A percentile compares a stretch with the other conserved stretches of the same genome.
Conservation (phyloP, 2,113 vertebrate species). For the Aramus guarauna region DNA sequence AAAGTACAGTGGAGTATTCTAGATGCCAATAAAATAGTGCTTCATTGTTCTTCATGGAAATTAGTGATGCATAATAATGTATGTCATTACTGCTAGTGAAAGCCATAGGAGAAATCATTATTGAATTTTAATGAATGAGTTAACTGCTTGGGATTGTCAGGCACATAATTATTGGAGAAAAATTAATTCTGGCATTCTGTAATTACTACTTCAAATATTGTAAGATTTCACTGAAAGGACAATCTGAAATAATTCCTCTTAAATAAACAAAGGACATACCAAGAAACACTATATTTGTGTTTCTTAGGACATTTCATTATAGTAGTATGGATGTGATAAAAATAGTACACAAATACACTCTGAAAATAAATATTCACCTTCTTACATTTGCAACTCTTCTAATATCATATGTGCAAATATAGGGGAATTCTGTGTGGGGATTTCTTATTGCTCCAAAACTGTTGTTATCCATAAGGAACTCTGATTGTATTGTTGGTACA, state of each 20-base stretch:
- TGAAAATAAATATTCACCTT: not conserved
- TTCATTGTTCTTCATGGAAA: slow-evolving; percentile 73
- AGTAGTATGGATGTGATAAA: not conserved
- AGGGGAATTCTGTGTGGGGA: not conserved
- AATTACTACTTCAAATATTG: slow-evolving; percentile 70
- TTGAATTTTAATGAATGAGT: slow-evolving; percentile 75
- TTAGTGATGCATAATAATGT: slow-evolving; percentile 66
- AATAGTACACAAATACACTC: not conserved
- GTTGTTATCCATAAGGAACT: not conserved
- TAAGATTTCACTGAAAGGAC: slow-evolving; percentile 43
- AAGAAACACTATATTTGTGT: not conserved
- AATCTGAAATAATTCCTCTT: slow-evolving; percentile 51
- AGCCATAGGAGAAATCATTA: slow-evolving; percentile 68
- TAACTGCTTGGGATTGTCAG: slow-evolving; percentile 71
- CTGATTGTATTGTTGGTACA: not conserved
- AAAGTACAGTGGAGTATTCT: slow-evolving; percentile 32
- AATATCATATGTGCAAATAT: not conserved
- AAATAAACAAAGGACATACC: not conserved
- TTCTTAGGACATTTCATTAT: not conserved
- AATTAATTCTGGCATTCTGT: slow-evolving; percentile 72
- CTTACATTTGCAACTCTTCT: not conserved
- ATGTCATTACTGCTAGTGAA: slow-evolving; percentile 66
- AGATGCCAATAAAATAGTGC: slow-evolving; percentile 64
- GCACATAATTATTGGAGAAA: slow-evolving; percentile 70
- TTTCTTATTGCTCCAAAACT: not conserved